Conservation (phyloP, 2,888 invertebrate species). For the Germaria angustata region DNA sequence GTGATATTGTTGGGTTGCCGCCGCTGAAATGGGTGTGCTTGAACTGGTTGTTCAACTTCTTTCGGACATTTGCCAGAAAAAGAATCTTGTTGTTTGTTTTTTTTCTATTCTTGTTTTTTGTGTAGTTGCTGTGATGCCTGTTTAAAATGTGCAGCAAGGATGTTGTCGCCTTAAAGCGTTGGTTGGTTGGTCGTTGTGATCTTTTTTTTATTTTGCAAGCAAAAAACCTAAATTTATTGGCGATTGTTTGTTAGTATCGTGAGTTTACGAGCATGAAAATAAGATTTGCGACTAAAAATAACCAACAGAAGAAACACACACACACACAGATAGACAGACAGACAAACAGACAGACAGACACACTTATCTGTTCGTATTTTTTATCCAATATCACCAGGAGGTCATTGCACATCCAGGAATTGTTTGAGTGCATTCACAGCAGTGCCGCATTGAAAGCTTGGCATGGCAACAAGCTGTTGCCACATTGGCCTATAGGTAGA, state of each 20-base stretch:
- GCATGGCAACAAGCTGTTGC: slow-evolving; percentile 29
- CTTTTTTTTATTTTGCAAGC: background rate
- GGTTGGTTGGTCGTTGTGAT: background rate
- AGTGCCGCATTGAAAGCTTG: background rate
- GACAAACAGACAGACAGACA: no score
- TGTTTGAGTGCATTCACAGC: slow-evolving; percentile 15
- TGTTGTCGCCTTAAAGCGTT: slow-evolving; percentile 26
- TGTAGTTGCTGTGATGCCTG: background rate
- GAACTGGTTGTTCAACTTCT: slow-evolving; percentile 44
- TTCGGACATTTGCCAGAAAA: slow-evolving; percentile 37
- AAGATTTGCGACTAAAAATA: slow-evolving; percentile 62
- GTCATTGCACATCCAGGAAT: slow-evolving; percentile 41
- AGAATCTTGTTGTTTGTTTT: slow-evolving; percentile 15
- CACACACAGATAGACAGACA: no score
- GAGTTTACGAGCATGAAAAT: slow-evolving; percentile 50
- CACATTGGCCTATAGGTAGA: background rate
- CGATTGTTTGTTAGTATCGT: slow-evolving; percentile 31
- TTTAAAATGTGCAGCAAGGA: slow-evolving; percentile 29
- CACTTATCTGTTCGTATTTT: no score
- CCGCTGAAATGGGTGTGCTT: slow-evolving; percentile 50
- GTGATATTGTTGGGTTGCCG: background rate
- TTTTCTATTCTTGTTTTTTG: background rate
- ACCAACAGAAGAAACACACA: background rate
- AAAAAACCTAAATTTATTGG: slow-evolving; percentile 45
- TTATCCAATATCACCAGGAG: slow-evolving; percentile 16